Evolutionary conservation across 1,140 invertebrate genomes (phyloP), one percentile per base, ranked within the genome.

Genomic region (Drosophila oshimai): DNA sequence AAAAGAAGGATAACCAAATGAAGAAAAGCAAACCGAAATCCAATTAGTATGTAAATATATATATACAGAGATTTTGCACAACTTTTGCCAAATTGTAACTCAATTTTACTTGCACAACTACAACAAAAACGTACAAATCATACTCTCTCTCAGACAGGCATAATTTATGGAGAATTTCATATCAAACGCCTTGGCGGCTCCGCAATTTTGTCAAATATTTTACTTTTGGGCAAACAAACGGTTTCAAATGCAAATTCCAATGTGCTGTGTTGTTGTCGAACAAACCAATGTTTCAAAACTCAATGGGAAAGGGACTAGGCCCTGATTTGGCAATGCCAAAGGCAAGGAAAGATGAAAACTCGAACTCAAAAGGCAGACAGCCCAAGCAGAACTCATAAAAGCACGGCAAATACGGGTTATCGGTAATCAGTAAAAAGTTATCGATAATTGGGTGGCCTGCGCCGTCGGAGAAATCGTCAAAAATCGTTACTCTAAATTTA

Each of bases 31-130:
- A 72, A 51, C 54, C 31, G 26, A 55, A 72, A 44, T 61, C 68
- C 73, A 62, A 76, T 71, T 75, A 50, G 55, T 75, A 75, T 76
- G 57, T 67, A 58, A 67, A 61, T 75, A 69, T 70, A 37, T 75
- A 60, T 45, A 51, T 46, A 75, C 46, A 73, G 37, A 53, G 55
- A 61, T 60, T 62, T 62, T 29, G 55, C 41, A 61, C 57, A 61
- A 61, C 37, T 61, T 41, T 50, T 58, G 42, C 51, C 64, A 46
- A 70, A 69, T 70, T 70, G 29, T 46, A 70, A 70, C 51, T 72
- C 54, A 72, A 71, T 61, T 72, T 71, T 61, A 72, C 55, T 71
- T 71, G 67, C 68, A 72, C 37, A 72, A 72, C 68, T 72, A 72
- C 68, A 72, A 72, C 55, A 15, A 45, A 72, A 72, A 61, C 55